Evolutionary conservation across 2,888 invertebrate genomes (phyloP).

Genomic region (Lithophane leautieri): DNA sequence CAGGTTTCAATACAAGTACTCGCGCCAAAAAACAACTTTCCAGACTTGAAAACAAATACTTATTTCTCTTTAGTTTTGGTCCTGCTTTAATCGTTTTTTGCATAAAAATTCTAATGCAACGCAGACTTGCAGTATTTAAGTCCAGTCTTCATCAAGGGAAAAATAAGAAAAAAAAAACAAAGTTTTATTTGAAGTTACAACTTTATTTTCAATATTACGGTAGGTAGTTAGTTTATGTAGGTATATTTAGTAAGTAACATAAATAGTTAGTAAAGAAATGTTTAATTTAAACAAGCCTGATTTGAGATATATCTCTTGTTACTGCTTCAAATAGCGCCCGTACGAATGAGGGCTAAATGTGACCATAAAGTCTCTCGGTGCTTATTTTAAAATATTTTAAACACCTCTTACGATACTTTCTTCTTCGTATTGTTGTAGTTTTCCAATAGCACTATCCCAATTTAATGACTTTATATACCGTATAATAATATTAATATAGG

Average conservation of each 20-base stretch:
- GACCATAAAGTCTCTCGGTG: background rate
- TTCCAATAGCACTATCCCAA: background rate
- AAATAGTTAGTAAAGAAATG: background rate
- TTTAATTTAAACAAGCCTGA: background rate
- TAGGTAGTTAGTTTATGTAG: background rate
- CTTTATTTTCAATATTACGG: background rate
- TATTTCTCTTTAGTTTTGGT: too few species aligned
- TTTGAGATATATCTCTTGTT: background rate
- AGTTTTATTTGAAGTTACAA: background rate
- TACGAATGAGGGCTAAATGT: background rate
- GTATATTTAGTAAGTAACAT: background rate
- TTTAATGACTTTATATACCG: background rate
- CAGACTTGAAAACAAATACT: too few species aligned
- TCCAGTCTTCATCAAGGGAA: too few species aligned
- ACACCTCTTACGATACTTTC: background rate
- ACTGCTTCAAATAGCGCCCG: background rate
- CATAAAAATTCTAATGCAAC: too few species aligned
- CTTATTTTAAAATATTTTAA: background rate
- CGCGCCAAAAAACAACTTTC: too few species aligned
- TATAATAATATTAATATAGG: too few species aligned
- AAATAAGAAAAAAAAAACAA: background rate
- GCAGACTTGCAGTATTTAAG: too few species aligned
- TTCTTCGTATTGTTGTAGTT: background rate
- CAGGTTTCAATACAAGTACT: too few species aligned
- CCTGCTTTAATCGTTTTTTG: too few species aligned